Percentiles rank a stretch among this genome's conserved stretches.
These are phyloP conservation scores for Artibeus jamaicensis DNA, from an alignment of 2,797 vertebrate species.

Conservation along the genomic window DNA sequence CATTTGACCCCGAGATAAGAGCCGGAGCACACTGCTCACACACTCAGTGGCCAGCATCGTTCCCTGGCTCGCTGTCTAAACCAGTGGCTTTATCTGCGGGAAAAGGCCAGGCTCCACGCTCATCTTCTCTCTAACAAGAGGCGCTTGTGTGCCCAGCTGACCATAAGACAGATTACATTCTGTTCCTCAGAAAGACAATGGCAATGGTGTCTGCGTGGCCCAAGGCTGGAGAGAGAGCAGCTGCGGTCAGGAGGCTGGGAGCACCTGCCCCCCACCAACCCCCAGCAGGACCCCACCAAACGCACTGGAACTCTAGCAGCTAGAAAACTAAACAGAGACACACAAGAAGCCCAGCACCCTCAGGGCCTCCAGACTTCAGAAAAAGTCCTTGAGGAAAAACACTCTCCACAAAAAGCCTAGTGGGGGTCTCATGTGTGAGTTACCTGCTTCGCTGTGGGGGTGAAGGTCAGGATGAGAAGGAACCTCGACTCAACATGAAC, in stretches of 20 bases:
- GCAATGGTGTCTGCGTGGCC: background rate
- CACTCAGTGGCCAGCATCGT: background rate
- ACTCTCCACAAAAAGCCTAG: background rate
- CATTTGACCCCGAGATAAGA: conserved; percentile 23
- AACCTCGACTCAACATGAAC: rapidly evolving
- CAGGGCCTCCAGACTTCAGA: background rate
- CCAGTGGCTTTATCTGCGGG: conserved; percentile 7
- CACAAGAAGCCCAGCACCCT: background rate
- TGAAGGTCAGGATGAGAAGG: background rate
- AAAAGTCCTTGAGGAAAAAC: background rate
- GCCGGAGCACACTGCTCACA: background rate
- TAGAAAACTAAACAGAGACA: background rate
- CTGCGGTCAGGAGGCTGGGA: rapidly evolving
- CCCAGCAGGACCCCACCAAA: too few species aligned
- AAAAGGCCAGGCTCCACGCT: background rate
- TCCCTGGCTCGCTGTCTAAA: conserved; percentile 16
- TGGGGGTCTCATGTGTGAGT: background rate
- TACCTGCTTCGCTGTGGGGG: background rate
- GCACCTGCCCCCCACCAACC: rapidly evolving
- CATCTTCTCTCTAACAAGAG: conserved; percentile 56
- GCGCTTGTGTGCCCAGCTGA: conserved; percentile 44
- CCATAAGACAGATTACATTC: conserved; percentile 50
- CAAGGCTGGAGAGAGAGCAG: background rate
- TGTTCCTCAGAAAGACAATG: background rate
- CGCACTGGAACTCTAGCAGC: background rate